Base-by-base conservation (phyloP, 2,888 invertebrate species). In the Cheilosia grossa region DNA sequence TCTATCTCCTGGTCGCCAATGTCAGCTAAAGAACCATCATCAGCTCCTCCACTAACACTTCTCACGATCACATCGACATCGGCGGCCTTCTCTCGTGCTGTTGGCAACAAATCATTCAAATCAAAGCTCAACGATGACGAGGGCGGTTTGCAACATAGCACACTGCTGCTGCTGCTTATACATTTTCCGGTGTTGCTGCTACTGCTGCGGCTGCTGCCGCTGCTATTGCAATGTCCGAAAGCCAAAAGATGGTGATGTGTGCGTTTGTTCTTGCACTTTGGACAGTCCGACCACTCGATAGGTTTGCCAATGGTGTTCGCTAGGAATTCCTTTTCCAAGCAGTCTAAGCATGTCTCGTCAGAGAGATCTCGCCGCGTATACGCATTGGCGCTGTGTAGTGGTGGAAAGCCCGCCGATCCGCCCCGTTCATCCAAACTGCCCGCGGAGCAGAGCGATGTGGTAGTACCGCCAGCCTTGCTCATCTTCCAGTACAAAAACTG, bases 241-340 rank as follows among this genome's bases (percentile, higher is more conserved):
- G 74, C 64, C 67, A 75, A 67, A 19, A 78, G 70, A 51, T 82
- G 85, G 37, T 89, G 88, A 13, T 88, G 88, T 2, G 51, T 51
- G 56, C 88, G 88, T 10, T 87, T 89, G 47, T 89, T 78, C 66
- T 85, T 90, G 74, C 91, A 91, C 72, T 90, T 91, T 5, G 88
- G 80, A 56, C 91, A 91, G 37, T 88, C 89, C 27, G 88, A 89
- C n/a, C 89, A 87, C 53, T 91, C 91, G 37, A 91, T 75, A 1
- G 88, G 89, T 61, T 91, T 91, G 40, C 91, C 91, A 66, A 91
- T 90, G 2, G 91, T 92, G 72, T 90, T 91, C 30, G 90, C 90
- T 40, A 92, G 85, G 82, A 92, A 92, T 75, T 92, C 91, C 56
- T 90, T 91, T 78, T 91, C 91, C 78, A 91, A 87, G 54, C 91